These are phyloP conservation scores for Elmis aenea DNA, from an alignment of 2,888 invertebrate species.

Conservation along the genomic window DNA sequence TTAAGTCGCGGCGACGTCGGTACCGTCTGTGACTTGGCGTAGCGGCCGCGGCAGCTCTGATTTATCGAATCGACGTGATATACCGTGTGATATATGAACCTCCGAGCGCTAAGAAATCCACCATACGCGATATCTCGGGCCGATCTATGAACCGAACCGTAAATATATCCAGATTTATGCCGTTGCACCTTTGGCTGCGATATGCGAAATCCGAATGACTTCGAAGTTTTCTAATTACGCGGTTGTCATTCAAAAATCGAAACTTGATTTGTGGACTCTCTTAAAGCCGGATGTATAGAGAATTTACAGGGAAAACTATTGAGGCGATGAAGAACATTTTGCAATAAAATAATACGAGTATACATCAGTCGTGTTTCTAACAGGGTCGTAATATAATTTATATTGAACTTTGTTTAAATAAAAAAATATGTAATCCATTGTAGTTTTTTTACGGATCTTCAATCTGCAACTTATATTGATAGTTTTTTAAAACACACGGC, in stretches of 20 bases:
- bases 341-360: too few relatives aligned
- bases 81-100: constrained; percentile 45
- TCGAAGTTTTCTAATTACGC: constrained; percentile 28
- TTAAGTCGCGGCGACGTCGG: constrained; percentile 28
- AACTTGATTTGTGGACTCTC: constrained; percentile 26
- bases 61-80: constrained; percentile 47
- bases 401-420: too few relatives aligned
- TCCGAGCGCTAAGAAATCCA: constrained; percentile 40
- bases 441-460: too few relatives aligned
- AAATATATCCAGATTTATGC: constrained; percentile 45
- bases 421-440: too few relatives aligned
- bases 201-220: constrained; percentile 23
- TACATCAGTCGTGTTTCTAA: too few relatives aligned
- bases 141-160: constrained; percentile 45
- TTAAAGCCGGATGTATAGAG: too few relatives aligned
- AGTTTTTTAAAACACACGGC: too few relatives aligned
- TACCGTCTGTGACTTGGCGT: constrained; percentile 36
- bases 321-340: too few relatives aligned
- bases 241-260: constrained; percentile 29
- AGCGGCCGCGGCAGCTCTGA: constrained; percentile 37
- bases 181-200: constrained; percentile 16
- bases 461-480: too few relatives aligned
- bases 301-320: too few relatives aligned
- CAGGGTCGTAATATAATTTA: too few relatives aligned
- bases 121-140: constrained; percentile 41